A percentile compares a stretch with the other conserved stretches of the same genome.
Evolutionary conservation across 92 coral and sea anemone genomes (phyloP).

Genomic region (Porites divaricata): DNA sequence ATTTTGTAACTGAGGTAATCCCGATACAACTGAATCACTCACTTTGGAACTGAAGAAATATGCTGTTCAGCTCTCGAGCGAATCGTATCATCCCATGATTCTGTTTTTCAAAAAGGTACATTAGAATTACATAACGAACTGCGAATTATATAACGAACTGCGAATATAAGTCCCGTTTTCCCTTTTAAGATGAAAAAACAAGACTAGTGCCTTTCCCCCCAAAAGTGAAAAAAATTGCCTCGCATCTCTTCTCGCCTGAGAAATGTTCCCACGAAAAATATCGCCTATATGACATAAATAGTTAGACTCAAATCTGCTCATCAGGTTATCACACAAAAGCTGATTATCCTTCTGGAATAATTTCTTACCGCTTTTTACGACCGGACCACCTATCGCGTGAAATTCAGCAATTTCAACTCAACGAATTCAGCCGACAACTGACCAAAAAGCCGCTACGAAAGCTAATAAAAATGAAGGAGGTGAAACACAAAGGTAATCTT

Average conservation of each 20-base stretch:
- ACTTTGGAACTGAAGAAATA: too few species aligned
- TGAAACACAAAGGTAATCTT: slow-evolving; percentile 25
- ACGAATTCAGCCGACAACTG: background rate
- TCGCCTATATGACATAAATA: background rate
- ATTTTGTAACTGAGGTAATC: too few species aligned
- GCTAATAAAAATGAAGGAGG: slow-evolving; percentile 8
- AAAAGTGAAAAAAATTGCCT: background rate
- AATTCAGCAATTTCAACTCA: background rate
- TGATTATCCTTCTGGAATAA: slow-evolving; percentile 17
- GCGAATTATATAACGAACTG: too few species aligned
- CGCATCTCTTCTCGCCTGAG: background rate
- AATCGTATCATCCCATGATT: background rate
- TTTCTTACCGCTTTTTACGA: slow-evolving; percentile 2
- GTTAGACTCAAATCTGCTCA: background rate
- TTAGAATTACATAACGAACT: background rate
- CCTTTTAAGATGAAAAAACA: background rate
- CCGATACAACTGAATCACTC: too few species aligned
- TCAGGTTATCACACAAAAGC: slow-evolving; percentile 28
- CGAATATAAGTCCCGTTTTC: background rate
- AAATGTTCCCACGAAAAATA: slow-evolving; percentile 16
- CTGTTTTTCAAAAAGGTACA: background rate
- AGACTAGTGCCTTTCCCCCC: background rate
- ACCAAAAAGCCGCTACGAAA: background rate
- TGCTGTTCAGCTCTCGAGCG: too few species aligned
- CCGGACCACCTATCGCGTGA: slow-evolving; percentile 5